These are phyloP conservation scores for Cossypha niveicapilla DNA, from an alignment of 2,797 vertebrate species.

Conservation along the genomic window DNA sequence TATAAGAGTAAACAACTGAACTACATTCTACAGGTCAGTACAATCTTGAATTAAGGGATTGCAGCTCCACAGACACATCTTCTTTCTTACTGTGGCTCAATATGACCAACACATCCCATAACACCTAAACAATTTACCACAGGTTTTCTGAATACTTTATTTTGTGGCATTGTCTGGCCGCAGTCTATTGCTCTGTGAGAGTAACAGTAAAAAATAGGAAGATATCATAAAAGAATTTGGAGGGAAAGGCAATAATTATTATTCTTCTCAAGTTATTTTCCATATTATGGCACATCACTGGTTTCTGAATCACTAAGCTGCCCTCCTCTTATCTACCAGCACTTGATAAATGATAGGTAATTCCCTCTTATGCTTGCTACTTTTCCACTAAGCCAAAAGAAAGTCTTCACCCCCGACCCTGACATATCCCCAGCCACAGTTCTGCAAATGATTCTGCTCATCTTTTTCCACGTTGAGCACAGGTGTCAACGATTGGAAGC, in stretches of 20 bases:
- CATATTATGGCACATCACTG: accelerated
- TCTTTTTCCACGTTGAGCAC: background rate
- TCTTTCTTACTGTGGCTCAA: background rate
- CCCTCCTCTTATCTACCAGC: background rate
- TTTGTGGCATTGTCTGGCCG: background rate
- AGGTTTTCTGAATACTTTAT: background rate
- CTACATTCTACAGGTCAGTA: background rate
- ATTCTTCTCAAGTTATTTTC: background rate
- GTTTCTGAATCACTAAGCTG: background rate
- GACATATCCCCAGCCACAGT: background rate
- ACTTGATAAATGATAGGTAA: background rate
- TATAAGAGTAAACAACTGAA: background rate
- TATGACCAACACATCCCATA: background rate
- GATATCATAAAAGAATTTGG: background rate
- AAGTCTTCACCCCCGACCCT: background rate
- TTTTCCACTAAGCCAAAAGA: background rate
- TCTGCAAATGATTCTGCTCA: background rate
- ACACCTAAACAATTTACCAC: background rate
- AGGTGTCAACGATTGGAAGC: conserved; percentile 24
- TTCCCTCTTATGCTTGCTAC: background rate
- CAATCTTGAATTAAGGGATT: background rate
- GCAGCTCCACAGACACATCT: background rate
- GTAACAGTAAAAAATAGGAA: background rate
- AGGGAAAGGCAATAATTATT: background rate
- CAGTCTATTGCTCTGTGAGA: background rate